Conservation (phyloP, 2,888 invertebrate genomes). For the Exocentrus adspersus region DNA sequence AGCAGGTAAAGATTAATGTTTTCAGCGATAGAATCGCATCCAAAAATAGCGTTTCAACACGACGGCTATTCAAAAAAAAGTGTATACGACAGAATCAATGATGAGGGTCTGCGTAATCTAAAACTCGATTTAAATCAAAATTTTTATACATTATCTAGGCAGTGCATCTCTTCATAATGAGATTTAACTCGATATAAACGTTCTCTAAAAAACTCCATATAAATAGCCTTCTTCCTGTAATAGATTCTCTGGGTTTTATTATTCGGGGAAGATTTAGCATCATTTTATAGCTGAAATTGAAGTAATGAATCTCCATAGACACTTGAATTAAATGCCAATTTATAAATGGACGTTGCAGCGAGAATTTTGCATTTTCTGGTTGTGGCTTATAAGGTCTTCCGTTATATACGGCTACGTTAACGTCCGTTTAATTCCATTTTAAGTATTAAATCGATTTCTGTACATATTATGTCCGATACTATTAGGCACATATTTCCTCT, state of each 20-base stretch:
- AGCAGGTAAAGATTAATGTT: neutral
- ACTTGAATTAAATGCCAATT: conserved; percentile 5
- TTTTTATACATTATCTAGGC: neutral
- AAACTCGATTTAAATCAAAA: neutral
- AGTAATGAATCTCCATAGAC: conserved; percentile 4
- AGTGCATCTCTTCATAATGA: neutral
- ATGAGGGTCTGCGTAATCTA: neutral
- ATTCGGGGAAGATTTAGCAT: conserved; percentile 1
- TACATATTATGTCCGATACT: neutral
- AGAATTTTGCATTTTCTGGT: conserved; percentile 11
- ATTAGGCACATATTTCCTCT: neutral
- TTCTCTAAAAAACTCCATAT: conserved; percentile 10
- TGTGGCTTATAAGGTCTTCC: neutral
- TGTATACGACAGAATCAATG: neutral
- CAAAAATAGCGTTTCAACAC: neutral
- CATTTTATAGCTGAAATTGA: neutral
- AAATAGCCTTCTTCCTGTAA: neutral
- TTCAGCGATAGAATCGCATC: neutral
- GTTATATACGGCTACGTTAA: neutral
- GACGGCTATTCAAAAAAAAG: neutral
- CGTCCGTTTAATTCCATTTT: neutral
- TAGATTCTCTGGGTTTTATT: neutral
- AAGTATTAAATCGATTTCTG: neutral
- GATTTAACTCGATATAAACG: conserved; percentile 10
- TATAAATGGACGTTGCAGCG: neutral